A percentile compares a stretch with the other conserved stretches of the same genome.
phyloP scores from a whole-genome alignment of 2,888 invertebrate genomes.

The Bimastos eiseni region DNA sequence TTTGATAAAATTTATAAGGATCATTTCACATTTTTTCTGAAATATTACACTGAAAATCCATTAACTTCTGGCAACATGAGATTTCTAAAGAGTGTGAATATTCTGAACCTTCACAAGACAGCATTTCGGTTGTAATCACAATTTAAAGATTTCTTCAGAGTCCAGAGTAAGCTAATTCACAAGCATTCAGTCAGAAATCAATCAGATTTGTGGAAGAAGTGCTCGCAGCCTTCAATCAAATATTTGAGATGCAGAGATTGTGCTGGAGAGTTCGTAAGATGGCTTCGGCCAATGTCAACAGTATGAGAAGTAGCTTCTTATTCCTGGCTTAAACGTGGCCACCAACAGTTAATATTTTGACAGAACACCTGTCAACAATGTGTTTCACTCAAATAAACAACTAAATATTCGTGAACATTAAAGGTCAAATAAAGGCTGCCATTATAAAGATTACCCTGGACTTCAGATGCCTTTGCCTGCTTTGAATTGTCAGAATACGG shows the following conservation, averaged over 20 bases:
- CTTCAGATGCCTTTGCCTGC: constrained; percentile 47
- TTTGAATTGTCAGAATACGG: constrained; percentile 74
- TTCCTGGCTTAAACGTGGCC: background rate
- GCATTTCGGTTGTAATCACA: no score
- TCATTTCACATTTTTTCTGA: no score
- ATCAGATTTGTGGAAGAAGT: no score
- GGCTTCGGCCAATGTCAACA: background rate
- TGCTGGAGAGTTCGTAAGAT: no score
- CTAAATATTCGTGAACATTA: background rate
- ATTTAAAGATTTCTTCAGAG: no score
- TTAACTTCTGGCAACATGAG: background rate
- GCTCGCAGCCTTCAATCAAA: no score
- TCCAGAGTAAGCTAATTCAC: no score
- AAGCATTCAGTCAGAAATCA: no score
- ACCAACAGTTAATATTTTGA: background rate
- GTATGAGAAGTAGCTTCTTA: background rate
- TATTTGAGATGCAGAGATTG: no score
- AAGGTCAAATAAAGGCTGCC: background rate
- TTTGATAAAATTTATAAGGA: no score
- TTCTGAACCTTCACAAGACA: background rate
- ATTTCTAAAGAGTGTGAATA: background rate
- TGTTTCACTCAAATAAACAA: background rate
- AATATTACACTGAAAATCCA: background rate
- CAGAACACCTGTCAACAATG: background rate
- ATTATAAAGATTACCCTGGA: constrained; percentile 64